phyloP scores from a whole-genome alignment of 2,113 vertebrate species.

The Eolophus roseicapilla region DNA sequence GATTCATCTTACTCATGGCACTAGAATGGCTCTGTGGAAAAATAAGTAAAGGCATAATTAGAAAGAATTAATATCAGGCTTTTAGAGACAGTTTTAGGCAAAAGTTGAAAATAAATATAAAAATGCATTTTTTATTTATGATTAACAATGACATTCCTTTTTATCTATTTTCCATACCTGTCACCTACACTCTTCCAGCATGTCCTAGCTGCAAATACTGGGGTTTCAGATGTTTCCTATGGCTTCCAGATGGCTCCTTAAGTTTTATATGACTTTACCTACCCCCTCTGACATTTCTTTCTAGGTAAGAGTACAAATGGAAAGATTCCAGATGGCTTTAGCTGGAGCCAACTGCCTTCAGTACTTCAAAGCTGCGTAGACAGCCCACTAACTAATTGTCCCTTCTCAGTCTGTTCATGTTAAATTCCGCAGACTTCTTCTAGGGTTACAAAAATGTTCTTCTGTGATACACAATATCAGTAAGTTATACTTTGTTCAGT shows the following conservation, averaged over 20 bases:
- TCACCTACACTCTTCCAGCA: not conserved
- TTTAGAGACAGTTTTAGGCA: not conserved
- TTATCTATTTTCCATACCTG: not conserved
- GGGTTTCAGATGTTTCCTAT: not conserved
- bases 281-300: conserved; percentile 43
- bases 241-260: conserved; percentile 31
- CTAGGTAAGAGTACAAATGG: conserved; percentile 48
- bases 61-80: not conserved
- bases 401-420: conserved; percentile 21
- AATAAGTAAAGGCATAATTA: not conserved
- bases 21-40: not conserved
- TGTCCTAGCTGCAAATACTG: not conserved
- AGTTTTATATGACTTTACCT: conserved; percentile 24
- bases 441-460: not conserved
- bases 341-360: conserved; percentile 50
- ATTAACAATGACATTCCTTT: not conserved
- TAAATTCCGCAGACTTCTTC: not conserved
- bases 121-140: not conserved
- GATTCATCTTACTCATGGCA: not conserved
- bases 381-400: conserved; percentile 52
- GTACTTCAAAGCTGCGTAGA: conserved; percentile 6
- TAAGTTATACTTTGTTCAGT: not conserved
- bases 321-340: conserved; percentile 61
- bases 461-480: not conserved
- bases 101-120: not conserved